Base-by-base conservation (phyloP, 1,140 invertebrate genomes). In the Propsilocerus akamusi region DNA sequence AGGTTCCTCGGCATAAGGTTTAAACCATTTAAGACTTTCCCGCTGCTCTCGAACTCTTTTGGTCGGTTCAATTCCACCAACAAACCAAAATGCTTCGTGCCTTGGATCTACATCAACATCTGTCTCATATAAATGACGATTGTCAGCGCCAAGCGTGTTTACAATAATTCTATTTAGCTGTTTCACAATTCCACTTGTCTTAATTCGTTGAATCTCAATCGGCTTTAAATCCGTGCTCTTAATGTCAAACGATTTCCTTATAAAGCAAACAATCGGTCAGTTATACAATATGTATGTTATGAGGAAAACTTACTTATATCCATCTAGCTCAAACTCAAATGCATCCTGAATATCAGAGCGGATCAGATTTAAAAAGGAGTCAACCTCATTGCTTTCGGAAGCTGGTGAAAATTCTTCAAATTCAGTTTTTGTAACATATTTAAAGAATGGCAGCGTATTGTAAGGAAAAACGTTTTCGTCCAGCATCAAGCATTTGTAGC, bases 51-150 rank as follows among this genome's bases (percentile, higher is more conserved):
- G 59, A 3, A 72, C 56, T 54, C 58, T 58, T 32, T 59, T 52
- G n/a, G 73, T 67, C 1, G 75, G 70, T 54, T 76, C 60, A 53
- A 83, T 70, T 52, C 81, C 80, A 52, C 85, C 84, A 49, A 73
- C 71, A 56, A 71, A 72, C 86, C 86, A 89, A 62, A 82, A 86
- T 46, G 84, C 76, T 72, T 89, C 85, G 55, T 81, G 64, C 28
- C 84, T 68, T 6, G 86, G 80, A 53, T 83, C 73, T 59, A 72
- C 69, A 63, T 89, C 84, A 37, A 80, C 62, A 72, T 83, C 73
- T n/a, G 71, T 53, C 46, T 77, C 72, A 6, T 74, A 58, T 51
- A 86, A 66, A 69, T 86, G 78, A 7, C 68, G 57, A 53, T 69
- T 66, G 52, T 71, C 71, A 50, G 64, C 58, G 47, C 64, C 64